Conservation (phyloP, 2,113 vertebrate genomes). For the Aptenodytes forsteri region DNA sequence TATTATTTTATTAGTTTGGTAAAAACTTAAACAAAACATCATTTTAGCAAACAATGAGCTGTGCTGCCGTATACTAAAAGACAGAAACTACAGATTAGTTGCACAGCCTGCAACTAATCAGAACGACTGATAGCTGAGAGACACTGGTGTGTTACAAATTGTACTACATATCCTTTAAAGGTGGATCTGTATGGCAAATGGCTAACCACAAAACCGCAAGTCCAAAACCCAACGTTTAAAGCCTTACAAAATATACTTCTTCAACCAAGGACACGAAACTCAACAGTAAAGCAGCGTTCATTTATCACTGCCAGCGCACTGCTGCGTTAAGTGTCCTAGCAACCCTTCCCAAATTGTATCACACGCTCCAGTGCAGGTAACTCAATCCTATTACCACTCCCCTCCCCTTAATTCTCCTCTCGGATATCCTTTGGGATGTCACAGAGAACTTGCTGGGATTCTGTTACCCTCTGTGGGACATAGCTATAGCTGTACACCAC, state of each 20-base stretch:
- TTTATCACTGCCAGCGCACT: neutral
- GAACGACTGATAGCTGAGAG: neutral
- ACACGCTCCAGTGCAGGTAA: neutral
- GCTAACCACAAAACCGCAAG: neutral
- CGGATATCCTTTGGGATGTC: neutral
- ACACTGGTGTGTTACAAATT: neutral
- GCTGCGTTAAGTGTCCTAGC: neutral
- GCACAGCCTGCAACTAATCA: neutral
- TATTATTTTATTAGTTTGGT: neutral
- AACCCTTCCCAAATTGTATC: neutral
- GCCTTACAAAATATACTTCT: neutral
- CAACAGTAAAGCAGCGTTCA: neutral
- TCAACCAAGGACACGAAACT: neutral
- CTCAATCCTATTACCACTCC: neutral
- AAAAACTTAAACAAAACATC: neutral
- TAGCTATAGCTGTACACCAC: neutral
- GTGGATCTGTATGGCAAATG: neutral
- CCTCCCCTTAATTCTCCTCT: neutral
- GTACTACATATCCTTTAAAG: neutral
- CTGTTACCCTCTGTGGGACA: neutral
- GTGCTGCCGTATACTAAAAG: neutral
- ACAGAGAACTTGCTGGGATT: neutral
- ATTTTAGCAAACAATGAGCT: neutral
- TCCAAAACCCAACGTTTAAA: neutral
- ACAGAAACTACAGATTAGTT: neutral